Conservation (phyloP, 2,888 invertebrate species). For the Carterocephalus palaemon region DNA sequence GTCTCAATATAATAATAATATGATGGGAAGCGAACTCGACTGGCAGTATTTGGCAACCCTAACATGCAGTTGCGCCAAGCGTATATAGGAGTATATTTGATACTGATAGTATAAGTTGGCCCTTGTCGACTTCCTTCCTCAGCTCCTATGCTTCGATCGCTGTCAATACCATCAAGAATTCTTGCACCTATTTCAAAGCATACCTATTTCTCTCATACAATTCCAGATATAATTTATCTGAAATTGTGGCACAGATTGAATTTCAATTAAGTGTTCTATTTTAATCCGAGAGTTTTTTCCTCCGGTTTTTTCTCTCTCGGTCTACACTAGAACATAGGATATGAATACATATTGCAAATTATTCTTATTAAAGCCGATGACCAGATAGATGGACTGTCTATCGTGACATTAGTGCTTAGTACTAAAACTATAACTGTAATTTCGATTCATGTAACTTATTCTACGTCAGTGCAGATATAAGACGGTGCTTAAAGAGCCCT, state of each 20-base stretch:
- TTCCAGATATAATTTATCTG: slow-evolving; percentile 5
- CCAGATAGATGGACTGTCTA: too few relatives aligned
- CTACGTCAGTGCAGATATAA: slow-evolving; percentile 18
- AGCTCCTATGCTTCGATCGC: slow-evolving; percentile 15
- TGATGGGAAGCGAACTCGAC: slow-evolving; percentile 2
- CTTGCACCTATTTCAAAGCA: slow-evolving; percentile 15
- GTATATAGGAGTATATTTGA: too few relatives aligned
- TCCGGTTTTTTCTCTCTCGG: too few relatives aligned
- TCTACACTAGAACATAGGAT: too few relatives aligned
- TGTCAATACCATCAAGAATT: slow-evolving; percentile 17
- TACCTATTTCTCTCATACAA: slow-evolving; percentile 5
- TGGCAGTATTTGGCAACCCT: slow-evolving; percentile 13
- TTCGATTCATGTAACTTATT: slow-evolving; percentile 9
- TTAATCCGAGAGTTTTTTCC: background rate
- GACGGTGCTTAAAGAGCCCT: slow-evolving; percentile 10
- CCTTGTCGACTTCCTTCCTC: slow-evolving; percentile 20
- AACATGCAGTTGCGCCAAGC: slow-evolving; percentile 12
- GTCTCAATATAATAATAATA: slow-evolving; percentile 1
- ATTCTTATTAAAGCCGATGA: too few relatives aligned
- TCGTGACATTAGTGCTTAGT: too few relatives aligned
- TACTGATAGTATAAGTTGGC: slow-evolving; percentile 20
- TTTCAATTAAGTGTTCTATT: background rate
- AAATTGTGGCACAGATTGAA: background rate
- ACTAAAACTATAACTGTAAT: slow-evolving; percentile 4
- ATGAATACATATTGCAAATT: too few relatives aligned